phyloP scores from a whole-genome alignment of 2,888 invertebrate genomes.

The Gerosis bhagava region DNA sequence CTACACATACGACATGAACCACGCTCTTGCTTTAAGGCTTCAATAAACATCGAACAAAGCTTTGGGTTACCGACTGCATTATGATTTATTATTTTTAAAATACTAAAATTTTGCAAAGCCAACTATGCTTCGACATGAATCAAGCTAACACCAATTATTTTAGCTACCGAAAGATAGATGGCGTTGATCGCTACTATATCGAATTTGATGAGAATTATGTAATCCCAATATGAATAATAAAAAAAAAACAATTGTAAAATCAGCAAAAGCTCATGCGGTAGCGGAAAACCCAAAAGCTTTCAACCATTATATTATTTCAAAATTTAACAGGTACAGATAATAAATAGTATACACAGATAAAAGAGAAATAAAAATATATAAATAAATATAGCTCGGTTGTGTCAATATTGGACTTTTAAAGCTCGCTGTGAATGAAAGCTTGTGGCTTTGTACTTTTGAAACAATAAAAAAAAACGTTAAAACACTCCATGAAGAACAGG shows the following conservation, averaged over 20 bases:
- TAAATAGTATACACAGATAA: slow-evolving; percentile 36
- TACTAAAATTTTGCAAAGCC: slow-evolving; percentile 10
- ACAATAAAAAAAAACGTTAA: too few relatives aligned
- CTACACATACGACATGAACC: not conserved
- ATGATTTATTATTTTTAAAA: not conserved
- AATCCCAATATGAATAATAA: slow-evolving; percentile 29
- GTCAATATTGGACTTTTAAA: slow-evolving; percentile 78
- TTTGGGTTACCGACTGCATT: slow-evolving; percentile 61
- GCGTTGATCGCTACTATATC: slow-evolving; percentile 24
- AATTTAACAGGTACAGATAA: slow-evolving; percentile 35
- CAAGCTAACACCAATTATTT: slow-evolving; percentile 12
- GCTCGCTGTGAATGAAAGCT: slow-evolving; percentile 65
- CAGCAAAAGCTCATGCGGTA: slow-evolving; percentile 59
- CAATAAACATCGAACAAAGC: slow-evolving; percentile 43
- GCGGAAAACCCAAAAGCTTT: slow-evolving; percentile 76
- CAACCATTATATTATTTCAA: slow-evolving; percentile 44
- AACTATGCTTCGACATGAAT: not conserved
- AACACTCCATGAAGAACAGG: slow-evolving; percentile 41
- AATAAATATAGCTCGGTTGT: slow-evolving; percentile 41
- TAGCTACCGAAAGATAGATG: slow-evolving; percentile 13
- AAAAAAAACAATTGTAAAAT: slow-evolving; percentile 33
- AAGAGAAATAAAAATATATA: too few relatives aligned
- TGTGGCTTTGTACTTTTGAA: slow-evolving; percentile 53
- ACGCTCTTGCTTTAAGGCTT: not conserved
- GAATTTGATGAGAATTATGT: slow-evolving; percentile 32